A percentile compares a stretch with the other conserved stretches of the same genome.
Conservation (phyloP, 2,797 vertebrate genomes). For the Ficedula albicollis region DNA sequence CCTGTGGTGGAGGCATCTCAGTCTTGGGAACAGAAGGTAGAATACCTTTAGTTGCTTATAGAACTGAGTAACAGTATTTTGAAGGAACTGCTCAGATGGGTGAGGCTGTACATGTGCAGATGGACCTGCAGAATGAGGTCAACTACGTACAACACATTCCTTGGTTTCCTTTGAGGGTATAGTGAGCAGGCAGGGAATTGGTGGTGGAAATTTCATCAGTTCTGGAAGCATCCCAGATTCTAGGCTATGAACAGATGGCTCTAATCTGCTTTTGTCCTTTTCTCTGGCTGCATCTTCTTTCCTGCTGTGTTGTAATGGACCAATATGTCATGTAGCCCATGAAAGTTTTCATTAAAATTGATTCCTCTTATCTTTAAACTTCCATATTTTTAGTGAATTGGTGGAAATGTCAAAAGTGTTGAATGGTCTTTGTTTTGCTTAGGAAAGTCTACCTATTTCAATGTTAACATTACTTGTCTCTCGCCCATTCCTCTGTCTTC, state of each 20-base stretch:
- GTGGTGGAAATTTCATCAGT: slow-evolving; percentile 12
- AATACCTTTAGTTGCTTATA: neutral
- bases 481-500: neutral
- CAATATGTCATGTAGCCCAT: neutral
- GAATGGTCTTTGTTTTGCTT: neutral
- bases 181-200: neutral
- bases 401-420: neutral
- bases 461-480: neutral
- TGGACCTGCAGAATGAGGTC: slow-evolving; percentile 18
- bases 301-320: slow-evolving; percentile 34
- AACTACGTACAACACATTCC: neutral
- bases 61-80: neutral
- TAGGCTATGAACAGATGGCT: slow-evolving; percentile 48
- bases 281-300: slow-evolving; percentile 30
- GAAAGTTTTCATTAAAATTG: slow-evolving; percentile 9
- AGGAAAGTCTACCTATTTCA: neutral
- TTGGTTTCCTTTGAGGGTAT: neutral
- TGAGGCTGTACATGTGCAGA: neutral
- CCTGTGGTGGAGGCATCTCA: neutral
- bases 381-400: neutral
- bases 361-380: neutral
- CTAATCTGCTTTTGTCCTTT: slow-evolving; percentile 63
- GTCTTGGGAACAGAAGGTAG: neutral
- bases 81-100: neutral
- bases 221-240: slow-evolving; percentile 19